Percentiles rank a stretch among this genome's conserved stretches.
Evolutionary conservation across 2,113 vertebrate genomes (phyloP).

Genomic region (Cinclus cinclus): DNA sequence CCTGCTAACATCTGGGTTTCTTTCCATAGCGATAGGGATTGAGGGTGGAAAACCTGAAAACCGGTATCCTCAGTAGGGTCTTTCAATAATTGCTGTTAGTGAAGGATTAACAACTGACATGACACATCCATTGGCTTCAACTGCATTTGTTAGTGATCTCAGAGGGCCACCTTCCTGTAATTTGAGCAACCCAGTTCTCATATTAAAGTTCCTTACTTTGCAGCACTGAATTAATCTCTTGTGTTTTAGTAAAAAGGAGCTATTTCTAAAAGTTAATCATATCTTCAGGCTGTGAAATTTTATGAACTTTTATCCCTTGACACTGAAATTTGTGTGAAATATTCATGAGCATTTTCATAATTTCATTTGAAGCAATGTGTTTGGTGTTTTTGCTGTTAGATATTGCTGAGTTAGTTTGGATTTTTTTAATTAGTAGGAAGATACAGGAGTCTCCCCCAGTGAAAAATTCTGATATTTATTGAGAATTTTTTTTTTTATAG

Average conservation of each 20-base stretch:
- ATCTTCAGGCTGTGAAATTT: slow-evolving; percentile 17
- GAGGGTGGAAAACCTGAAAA: background rate
- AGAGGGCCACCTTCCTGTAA: background rate
- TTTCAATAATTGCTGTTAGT: background rate
- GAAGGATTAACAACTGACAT: background rate
- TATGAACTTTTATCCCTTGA: background rate
- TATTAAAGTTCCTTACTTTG: background rate
- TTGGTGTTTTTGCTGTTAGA: background rate
- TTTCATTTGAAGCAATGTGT: background rate
- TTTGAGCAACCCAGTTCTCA: background rate
- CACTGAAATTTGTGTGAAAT: background rate
- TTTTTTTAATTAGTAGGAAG: background rate
- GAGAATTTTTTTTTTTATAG: background rate
- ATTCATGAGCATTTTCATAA: slow-evolving; percentile 3
- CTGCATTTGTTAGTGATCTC: background rate
- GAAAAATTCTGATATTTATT: background rate
- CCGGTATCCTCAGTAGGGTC: background rate
- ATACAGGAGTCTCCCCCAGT: background rate
- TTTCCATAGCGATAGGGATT: background rate
- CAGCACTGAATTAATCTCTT: background rate
- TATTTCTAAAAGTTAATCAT: slow-evolving; percentile 20
- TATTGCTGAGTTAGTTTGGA: background rate
- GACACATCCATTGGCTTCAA: background rate
- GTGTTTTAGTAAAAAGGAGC: background rate
- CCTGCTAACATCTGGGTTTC: background rate